Base-by-base conservation (phyloP, 2,888 invertebrate species). In the Napeogenes inachia region DNA sequence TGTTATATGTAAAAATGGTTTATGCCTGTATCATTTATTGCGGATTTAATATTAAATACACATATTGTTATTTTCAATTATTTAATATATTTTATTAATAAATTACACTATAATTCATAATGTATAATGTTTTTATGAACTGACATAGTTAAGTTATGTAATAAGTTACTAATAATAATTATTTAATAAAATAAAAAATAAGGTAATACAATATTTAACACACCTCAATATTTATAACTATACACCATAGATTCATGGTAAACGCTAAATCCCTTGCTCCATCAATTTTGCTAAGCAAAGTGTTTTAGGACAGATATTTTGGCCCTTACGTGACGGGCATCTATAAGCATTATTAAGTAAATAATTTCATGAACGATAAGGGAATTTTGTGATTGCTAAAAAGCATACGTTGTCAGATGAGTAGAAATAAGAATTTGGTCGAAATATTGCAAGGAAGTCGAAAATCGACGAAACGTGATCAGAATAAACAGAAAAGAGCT, bases 381-480 rank as follows among this genome's bases (percentile, higher is more conserved):
- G 78, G 77, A 79, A 78, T 79, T 70, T 70, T 69, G 65, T 65
- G 64, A 71, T 68, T 70, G 69, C 73, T 67, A 71, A 79, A 75
- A 76, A 75, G 74, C 76, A 75, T 75, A 76, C 76, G 80, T 74
- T 70, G 62, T 57, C 58, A 54, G 71, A 71, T 71, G 67, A 64
- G 61, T 67, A 59, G 67, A 76, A 78, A 77, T 77, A 78, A 79
- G 75, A 78, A 79, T 80, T 80, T 71, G 72, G 71, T 70, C 71
- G 70, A 74, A 75, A 74, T 72, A 67, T 68, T 73, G 62, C 75
- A 76, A 72, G 76, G 75, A 80, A 80, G 79, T 80, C 78, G 80
- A 83, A 83, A 84, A 85, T 84, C 80, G 83, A 68, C 69, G 65
- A 68, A 66, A 81, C 85, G 86, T 85, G 86, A 72, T 60, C 32